Percentiles rank a stretch among this genome's conserved stretches.
Evolutionary conservation across 2,888 invertebrate genomes (phyloP).

Genomic region (Chouioia cunea): DNA sequence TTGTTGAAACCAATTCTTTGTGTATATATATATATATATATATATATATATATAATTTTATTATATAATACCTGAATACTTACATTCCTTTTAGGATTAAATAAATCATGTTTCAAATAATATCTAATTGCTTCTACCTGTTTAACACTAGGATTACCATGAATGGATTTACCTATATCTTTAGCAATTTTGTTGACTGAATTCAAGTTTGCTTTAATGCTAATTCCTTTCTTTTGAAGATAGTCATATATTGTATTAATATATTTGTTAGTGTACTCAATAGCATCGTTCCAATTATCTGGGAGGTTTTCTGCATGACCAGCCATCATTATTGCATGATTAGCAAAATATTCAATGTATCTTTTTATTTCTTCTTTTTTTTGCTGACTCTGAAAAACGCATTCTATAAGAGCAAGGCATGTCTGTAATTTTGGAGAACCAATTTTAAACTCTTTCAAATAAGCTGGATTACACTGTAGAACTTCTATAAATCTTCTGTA

Average conservation of each 20-base stretch:
- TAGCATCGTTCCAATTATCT: background rate
- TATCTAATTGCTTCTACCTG: conserved; percentile 27
- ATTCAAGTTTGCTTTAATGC: background rate
- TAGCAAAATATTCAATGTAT: conserved; percentile 5
- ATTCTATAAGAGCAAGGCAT: conserved; percentile 20
- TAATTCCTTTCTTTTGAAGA: background rate
- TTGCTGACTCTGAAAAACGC: conserved; percentile 7
- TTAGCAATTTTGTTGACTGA: background rate
- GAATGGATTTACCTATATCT: conserved; percentile 14
- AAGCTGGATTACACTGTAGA: conserved; percentile 12
- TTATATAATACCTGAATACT: background rate
- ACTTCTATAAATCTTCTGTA: conserved; percentile 40
- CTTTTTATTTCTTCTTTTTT: background rate
- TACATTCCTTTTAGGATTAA: conserved; percentile 35
- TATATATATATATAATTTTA: no score
- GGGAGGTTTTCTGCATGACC: conserved; percentile 30
- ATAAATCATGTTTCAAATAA: conserved; percentile 30
- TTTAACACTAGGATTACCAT: conserved; percentile 7
- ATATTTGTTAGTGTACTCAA: background rate
- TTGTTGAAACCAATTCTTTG: background rate
- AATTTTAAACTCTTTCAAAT: conserved; percentile 29
- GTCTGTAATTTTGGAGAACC: conserved; percentile 7
- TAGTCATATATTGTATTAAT: background rate
- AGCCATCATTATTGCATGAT: conserved; percentile 19
- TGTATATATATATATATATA: background rate